Base-by-base conservation (phyloP, 1,140 invertebrate genomes). In the Drosophila murphyi region DNA sequence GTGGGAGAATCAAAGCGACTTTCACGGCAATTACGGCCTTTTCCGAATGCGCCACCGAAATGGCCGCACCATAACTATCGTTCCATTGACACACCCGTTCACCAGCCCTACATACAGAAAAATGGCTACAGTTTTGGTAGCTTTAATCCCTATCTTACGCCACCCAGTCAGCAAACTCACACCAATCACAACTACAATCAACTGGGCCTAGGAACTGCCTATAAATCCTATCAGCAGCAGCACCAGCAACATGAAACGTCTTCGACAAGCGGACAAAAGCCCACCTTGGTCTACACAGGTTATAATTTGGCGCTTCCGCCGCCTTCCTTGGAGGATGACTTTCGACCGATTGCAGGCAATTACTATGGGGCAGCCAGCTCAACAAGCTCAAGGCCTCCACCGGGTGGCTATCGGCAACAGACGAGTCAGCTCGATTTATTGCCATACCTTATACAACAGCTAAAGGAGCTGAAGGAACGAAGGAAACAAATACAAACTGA, bases 121-220 rank as follows among this genome's bases (percentile, higher is more conserved):
- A 69, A 69, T n/a, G 63, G 71, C 1, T 91, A 71, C 43, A 74
- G 67, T 5, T 91, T 92, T 37, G 91, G 91, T 0, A 65, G 43
- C 20, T 92, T 64, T 37, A 92, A 92, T 77, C 90, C 91, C 0
- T 92, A 87, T 62, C 74, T 92, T 0, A 78, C 91, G 8, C 90
- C 87, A 10, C 88, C 91, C 3, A 71, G 69, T 5, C 74, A 74
- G 7, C 72, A 60, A 34, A 20, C 47, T 3, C 51, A 52, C 3
- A 61, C 51, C n/a, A 72, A 68, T 35, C 59, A 80, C 5, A 87
- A 82, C 48, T 87, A 87, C 28, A 87, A 91, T 10, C 70, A 88
- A 55, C 29, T 82, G 0, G 81, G 72, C 50, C 48, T 72, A 1
- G 90, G 65, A 37, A 48, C 73, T 3, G 64, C 72, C 41, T 87